Evolutionary conservation across 2,888 invertebrate genomes (phyloP), one percentile per base, ranked within the genome.

Genomic region (Cancer borealis): DNA sequence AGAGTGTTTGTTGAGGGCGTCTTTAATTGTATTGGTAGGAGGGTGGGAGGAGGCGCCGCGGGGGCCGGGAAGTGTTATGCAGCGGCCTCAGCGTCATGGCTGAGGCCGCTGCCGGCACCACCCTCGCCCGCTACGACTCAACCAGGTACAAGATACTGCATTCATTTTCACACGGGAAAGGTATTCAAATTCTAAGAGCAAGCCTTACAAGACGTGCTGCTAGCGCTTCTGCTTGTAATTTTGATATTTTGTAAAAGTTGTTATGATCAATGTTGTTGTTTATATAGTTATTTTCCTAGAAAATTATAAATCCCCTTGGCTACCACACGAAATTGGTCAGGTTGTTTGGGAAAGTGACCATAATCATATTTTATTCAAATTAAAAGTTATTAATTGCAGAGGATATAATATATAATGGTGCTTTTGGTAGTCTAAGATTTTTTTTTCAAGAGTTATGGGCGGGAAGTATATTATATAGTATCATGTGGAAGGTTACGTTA

Each of bases 261-360:
- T 94, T 94, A 94, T 92, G 92, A 94, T 94, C 94, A 94, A 94
- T 94, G 94, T 94, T 94, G 94, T 94, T 94, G 94, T 94, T 94
- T 94, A 90, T 94, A 94, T 92, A 94, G 94, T 94, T 94, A 94
- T 94, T 94, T 94, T 94, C 94, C 46, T 94, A 94, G 94, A 92
- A 94, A 94, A 92, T 94, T 94, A 79, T 89, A 88, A 92, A 94
- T 94, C 84, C 30, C 88, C 73, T 89, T 66, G 94, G 94, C 92
- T 79, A 91, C 91, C 93, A 92, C 60, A 88, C 46, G 73, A 46
- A 47, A 79, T 90, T 87, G 73, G 93, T 90, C 93, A 93, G 47
- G 47, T 93, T 90, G 54, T 90, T 93, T 90, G 60, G 90, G 73
- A 90, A 66, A 87, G 79, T 93, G 93, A 90, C 90, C 93, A 90